Conservation (phyloP, 2,797 vertebrate genomes). For the Trachurus trachurus region DNA sequence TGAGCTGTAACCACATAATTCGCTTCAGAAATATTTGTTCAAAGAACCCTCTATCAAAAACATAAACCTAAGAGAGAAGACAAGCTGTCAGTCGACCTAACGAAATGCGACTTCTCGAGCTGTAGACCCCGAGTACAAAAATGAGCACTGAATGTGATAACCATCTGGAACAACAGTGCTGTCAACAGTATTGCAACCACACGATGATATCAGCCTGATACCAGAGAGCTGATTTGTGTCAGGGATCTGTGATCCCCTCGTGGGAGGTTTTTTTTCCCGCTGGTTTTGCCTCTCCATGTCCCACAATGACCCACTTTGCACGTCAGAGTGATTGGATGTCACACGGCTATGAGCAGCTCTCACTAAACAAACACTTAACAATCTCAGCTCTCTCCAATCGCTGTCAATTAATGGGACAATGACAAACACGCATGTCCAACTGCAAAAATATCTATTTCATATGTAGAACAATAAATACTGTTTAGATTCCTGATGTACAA, state of each 20-base stretch:
- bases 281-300: constrained; percentile 55
- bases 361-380: constrained; percentile 28
- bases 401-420: constrained; percentile 24
- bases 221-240: constrained; percentile 73
- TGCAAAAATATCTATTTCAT: not conserved
- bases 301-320: constrained; percentile 70
- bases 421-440: not conserved
- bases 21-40: not conserved
- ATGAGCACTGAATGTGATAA: constrained; percentile 54
- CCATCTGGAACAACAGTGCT: constrained; percentile 52
- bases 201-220: constrained; percentile 72
- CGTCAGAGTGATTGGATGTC: constrained; percentile 80
- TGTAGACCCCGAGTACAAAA: not conserved
- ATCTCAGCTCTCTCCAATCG: constrained; percentile 40
- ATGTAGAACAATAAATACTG: not conserved
- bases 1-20: not conserved
- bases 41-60: constrained; percentile 1
- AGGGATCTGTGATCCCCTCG: constrained; percentile 68
- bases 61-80: constrained; percentile 11
- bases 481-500: not conserved
- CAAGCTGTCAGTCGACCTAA: not conserved
- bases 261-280: constrained; percentile 54
- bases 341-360: constrained; percentile 60
- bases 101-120: constrained; percentile 7
- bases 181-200: constrained; percentile 68